Conservation (phyloP, 2,797 vertebrate species). For the Microchirus variegatus region DNA sequence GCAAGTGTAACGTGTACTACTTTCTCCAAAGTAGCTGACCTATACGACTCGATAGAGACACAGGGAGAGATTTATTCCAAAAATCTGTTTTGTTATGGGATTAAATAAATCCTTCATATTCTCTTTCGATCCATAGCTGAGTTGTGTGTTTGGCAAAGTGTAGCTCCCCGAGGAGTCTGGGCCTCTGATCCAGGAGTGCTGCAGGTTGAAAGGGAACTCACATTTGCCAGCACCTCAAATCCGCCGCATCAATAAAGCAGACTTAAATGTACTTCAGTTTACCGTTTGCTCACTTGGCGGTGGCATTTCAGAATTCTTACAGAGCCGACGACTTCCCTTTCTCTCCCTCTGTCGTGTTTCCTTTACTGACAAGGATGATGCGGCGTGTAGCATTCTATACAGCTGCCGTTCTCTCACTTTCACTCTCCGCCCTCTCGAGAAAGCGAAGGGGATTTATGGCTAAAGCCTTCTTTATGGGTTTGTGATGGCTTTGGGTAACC, state of each 20-base stretch:
- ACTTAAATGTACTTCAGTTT: slow-evolving; percentile 62
- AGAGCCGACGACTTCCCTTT: slow-evolving; percentile 11
- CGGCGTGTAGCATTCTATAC: slow-evolving; percentile 40
- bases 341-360: slow-evolving; percentile 22
- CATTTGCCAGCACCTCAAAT: slow-evolving; percentile 59
- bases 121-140: slow-evolving; percentile 55
- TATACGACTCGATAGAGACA: slow-evolving; percentile 23
- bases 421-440: slow-evolving; percentile 34
- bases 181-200: slow-evolving; percentile 64
- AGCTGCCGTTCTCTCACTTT: slow-evolving; percentile 33
- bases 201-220: slow-evolving; percentile 63
- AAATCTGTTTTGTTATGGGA: slow-evolving; percentile 44
- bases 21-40: slow-evolving; percentile 38
- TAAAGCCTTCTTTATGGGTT: slow-evolving; percentile 50
- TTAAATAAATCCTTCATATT: slow-evolving; percentile 45
- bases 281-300: slow-evolving; percentile 45
- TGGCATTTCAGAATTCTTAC: slow-evolving; percentile 49
- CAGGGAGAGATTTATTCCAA: slow-evolving; percentile 34
- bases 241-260: slow-evolving; percentile 68
- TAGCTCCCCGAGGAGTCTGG: slow-evolving; percentile 62
- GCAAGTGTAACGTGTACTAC: neutral
- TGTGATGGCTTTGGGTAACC: slow-evolving; percentile 53
- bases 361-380: slow-evolving; percentile 28
- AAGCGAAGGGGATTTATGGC: slow-evolving; percentile 47
- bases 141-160: slow-evolving; percentile 63